Conservation (phyloP, 2,113 vertebrate genomes). For the Siniperca knerii region DNA sequence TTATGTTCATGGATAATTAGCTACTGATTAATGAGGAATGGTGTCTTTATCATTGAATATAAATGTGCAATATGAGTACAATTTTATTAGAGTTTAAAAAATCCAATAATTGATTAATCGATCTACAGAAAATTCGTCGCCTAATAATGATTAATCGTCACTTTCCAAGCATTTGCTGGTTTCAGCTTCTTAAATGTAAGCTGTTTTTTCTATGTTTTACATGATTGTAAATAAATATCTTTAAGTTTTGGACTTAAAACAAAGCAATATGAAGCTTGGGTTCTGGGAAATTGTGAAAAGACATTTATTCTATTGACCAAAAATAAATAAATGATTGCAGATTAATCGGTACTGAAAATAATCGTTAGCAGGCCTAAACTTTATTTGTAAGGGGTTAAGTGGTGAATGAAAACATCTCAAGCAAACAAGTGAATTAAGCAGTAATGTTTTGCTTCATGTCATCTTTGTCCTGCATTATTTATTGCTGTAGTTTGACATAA, state of each 20-base stretch:
- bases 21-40: not conserved
- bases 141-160: not conserved
- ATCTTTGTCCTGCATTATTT: not conserved
- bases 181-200: not conserved
- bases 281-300: not conserved
- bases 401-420: conserved; percentile 5
- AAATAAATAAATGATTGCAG: not conserved
- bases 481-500: conserved; percentile 34
- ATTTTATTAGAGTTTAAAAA: not conserved
- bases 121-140: not conserved
- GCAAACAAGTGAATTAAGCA: not conserved
- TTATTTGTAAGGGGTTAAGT: not conserved
- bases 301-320: not conserved
- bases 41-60: not conserved
- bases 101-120: too few relatives aligned
- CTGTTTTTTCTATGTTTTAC: not conserved
- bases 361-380: not conserved
- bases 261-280: not conserved
- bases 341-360: not conserved
- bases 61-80: not conserved
- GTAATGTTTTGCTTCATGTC: conserved; percentile 5
- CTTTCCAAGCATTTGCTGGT: not conserved
- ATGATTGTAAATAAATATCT: not conserved
- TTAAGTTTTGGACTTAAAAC: not conserved
- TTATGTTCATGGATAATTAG: not conserved